Base-by-base conservation (phyloP, 2,888 invertebrate genomes). In the Drosophila merina region DNA sequence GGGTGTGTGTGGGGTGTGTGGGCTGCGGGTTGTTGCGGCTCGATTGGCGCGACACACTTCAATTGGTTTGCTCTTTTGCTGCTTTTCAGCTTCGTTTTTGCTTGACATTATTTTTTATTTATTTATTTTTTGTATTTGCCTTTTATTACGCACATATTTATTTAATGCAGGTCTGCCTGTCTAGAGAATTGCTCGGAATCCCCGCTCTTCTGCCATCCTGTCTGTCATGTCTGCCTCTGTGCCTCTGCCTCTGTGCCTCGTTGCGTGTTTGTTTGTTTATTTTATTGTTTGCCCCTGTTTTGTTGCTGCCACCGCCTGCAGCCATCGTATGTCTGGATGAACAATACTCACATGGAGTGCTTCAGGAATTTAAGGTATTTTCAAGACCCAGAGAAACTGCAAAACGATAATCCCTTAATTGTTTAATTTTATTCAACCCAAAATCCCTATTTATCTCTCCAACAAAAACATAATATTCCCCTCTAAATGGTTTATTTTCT, bases 131-230 rank as follows among this genome's bases (percentile, higher is more conserved):
- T 71, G 54, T 72, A 66, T 72, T 72, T 72, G 70, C 72, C 64
- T 72, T 70, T 70, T 72, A 70, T 63, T 70, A 70, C 70, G 70
- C 70, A 72, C 72, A 66, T 72, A 72, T 72, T 72, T 72, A 72
- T 72, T 72, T 72, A 72, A 72, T 72, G 72, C 71, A 72, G 72
- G 72, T 71, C 71, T 72, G 64, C 31, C 64, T 51, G 55, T 70
- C 71, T 69, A 48, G 49, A 66, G 67, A 48, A 25, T 48, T 42
- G 31, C 40, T 59, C 60, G 30, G 20, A 20, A 20, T 20, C 47
- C 47, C 14, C 44, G 25, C 20, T 20, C 20, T 28, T 9, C 64
- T 42, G 50, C 52, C 63, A 14, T 30, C 51, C 63, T 50, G 51
- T 36, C 63, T 68, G 69, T 66, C 48, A 56, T 68, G 31, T 60